These are phyloP conservation scores for Odontothrips loti DNA, from an alignment of 2,888 invertebrate species.

Conservation along the genomic window DNA sequence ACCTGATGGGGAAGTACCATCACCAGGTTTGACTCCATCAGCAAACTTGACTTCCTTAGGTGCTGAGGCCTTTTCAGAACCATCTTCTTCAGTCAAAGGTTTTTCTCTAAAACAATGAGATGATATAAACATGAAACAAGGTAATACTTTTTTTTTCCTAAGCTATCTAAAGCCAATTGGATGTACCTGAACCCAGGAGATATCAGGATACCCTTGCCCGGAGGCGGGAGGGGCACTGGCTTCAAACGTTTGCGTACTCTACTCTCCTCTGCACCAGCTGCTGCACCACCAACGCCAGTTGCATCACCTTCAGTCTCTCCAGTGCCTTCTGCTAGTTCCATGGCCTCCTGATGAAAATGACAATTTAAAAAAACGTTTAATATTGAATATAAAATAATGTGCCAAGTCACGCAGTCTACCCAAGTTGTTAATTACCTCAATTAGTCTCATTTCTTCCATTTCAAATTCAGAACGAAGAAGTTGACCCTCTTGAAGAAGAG, in stretches of 20 bases:
- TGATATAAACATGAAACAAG: neutral
- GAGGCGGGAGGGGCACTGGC: conserved; percentile 45
- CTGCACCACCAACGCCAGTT: conserved; percentile 27
- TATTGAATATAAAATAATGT: neutral
- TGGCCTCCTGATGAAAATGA: conserved; percentile 36
- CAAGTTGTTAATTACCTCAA: conserved; percentile 38
- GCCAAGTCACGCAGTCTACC: neutral
- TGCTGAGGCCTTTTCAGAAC: conserved; percentile 37
- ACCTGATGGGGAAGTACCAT: conserved; percentile 46
- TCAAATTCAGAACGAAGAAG: conserved; percentile 35
- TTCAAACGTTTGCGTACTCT: neutral
- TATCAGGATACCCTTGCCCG: conserved; percentile 56
- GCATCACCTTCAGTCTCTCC: conserved; percentile 29
- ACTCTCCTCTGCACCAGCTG: conserved; percentile 8
- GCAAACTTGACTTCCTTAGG: conserved; percentile 55
- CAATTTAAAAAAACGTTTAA: neutral
- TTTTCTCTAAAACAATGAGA: neutral
- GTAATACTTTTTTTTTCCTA: conserved; percentile 23
- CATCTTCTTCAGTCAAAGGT: conserved; percentile 33
- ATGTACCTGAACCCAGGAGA: conserved; percentile 52
- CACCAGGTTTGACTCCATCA: conserved; percentile 56
- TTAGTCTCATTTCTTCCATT: conserved; percentile 39
- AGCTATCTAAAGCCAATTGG: neutral
- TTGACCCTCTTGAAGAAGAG: conserved; percentile 9
- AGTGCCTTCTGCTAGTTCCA: conserved; percentile 32